These are phyloP conservation scores for Pagetopsis macropterus DNA, from an alignment of 2,797 vertebrate genomes.

Conservation along the genomic window DNA sequence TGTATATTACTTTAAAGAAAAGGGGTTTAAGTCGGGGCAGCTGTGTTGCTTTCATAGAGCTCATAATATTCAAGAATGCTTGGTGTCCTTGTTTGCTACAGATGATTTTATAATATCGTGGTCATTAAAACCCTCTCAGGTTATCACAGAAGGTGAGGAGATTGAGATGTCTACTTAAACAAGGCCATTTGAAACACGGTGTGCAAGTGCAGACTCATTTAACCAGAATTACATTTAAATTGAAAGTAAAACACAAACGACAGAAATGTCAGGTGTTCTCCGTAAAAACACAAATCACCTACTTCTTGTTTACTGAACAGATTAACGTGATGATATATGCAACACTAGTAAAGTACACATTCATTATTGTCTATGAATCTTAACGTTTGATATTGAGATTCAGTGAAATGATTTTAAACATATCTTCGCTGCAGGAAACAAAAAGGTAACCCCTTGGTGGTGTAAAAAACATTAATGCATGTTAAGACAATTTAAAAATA, in stretches of 20 bases:
- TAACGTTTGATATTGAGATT: neutral
- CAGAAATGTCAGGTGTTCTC: constrained; percentile 5
- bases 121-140: constrained; percentile 8
- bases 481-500: neutral
- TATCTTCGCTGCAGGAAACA: neutral
- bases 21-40: constrained; percentile 1
- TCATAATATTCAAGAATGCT: constrained; percentile 26
- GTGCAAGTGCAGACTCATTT: neutral
- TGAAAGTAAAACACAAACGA: neutral
- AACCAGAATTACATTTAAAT: neutral
- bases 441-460: neutral
- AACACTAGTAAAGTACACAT: neutral
- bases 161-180: constrained; percentile 6
- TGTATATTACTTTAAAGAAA: constrained; percentile 14
- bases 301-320: neutral
- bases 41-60: constrained; percentile 42
- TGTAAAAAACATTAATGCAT: neutral
- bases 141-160: constrained; percentile 15
- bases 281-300: neutral
- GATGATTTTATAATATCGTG: constrained; percentile 6
- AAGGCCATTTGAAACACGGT: neutral
- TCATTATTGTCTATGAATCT: neutral
- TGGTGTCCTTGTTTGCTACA: neutral
- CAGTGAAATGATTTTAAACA: neutral
- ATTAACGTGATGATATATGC: constrained; percentile 1